Percentiles rank a stretch among this genome's conserved stretches.
phyloP scores from a whole-genome alignment of 2,888 invertebrate genomes.

The Phortica magna region DNA sequence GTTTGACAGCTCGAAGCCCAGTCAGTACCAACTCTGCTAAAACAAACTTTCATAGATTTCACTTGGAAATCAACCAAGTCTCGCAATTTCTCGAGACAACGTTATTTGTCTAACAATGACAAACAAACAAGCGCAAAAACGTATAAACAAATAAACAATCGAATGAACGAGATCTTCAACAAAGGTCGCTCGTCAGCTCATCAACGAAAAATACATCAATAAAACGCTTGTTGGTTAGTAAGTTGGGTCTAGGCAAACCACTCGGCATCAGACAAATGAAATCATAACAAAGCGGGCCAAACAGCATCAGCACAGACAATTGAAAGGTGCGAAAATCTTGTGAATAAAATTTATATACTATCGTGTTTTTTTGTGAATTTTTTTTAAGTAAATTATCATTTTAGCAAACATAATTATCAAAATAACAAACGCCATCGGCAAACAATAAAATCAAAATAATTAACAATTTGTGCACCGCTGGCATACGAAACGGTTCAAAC shows the following conservation, averaged over 20 bases:
- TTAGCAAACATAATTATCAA: neutral
- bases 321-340: conserved; percentile 61
- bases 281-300: conserved; percentile 27
- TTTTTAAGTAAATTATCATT: neutral
- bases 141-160: conserved; percentile 50
- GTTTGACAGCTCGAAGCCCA: neutral
- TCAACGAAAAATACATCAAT: conserved; percentile 50
- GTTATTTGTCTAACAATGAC: conserved; percentile 24
- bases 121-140: conserved; percentile 17
- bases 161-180: conserved; percentile 53
- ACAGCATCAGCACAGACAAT: conserved; percentile 33
- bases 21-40: neutral
- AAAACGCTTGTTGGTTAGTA: conserved; percentile 39
- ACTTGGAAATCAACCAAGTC: conserved; percentile 65
- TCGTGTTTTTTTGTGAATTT: neutral
- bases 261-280: conserved; percentile 42
- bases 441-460: neutral
- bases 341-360: neutral
- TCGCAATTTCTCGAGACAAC: conserved; percentile 42
- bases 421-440: neutral
- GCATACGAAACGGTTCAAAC: neutral
- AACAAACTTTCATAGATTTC: conserved; percentile 66
- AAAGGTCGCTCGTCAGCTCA: conserved; percentile 55
- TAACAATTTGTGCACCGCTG: neutral
- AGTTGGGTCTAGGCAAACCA: conserved; percentile 75